phyloP scores from a whole-genome alignment of 2,113 vertebrate species.

The Pipra filicauda region DNA sequence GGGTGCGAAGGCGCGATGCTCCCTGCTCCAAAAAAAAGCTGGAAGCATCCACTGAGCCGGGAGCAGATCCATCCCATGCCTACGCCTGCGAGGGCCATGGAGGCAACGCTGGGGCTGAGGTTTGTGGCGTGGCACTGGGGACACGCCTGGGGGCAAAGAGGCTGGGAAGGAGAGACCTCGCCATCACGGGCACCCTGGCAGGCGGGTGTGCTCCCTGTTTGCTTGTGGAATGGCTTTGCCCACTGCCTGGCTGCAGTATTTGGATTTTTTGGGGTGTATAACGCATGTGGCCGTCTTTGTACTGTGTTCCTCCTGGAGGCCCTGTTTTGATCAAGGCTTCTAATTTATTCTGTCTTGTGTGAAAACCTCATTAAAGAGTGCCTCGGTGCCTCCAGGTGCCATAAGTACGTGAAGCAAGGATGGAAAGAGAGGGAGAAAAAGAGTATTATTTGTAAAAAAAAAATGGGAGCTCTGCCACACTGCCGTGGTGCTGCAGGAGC shows the following conservation, averaged over 20 bases:
- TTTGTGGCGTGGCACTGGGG: background rate
- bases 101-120: rapidly evolving
- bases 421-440: background rate
- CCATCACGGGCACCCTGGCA: rapidly evolving
- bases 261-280: background rate
- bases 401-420: rapidly evolving
- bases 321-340: background rate
- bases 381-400: background rate
- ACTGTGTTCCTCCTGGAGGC: background rate
- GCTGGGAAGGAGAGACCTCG: background rate
- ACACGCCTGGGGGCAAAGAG: rapidly evolving
- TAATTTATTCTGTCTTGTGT: background rate
- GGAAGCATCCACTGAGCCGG: rapidly evolving
- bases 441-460: background rate
- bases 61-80: background rate
- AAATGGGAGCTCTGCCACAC: background rate
- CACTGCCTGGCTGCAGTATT: background rate
- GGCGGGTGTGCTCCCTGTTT: background rate
- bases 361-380: constrained; percentile 17
- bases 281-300: background rate
- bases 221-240: background rate
- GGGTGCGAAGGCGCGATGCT: rapidly evolving
- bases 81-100: rapidly evolving
- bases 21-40: background rate
- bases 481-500: background rate